Conservation (phyloP, 2,113 vertebrate species). For the Bettongia penicillata region DNA sequence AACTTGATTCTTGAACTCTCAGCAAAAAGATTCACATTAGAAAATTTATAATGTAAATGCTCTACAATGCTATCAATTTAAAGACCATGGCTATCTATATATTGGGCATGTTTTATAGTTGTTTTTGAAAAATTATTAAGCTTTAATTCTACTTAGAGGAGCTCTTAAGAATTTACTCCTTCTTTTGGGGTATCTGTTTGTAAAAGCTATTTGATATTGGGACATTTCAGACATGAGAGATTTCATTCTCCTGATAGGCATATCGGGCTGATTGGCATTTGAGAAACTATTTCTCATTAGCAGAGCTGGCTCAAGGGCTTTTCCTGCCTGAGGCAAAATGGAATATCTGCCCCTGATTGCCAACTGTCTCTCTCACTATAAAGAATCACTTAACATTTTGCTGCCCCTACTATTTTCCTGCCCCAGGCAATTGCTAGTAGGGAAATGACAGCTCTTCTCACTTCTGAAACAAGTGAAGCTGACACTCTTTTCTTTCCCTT, state of each 20-base stretch:
- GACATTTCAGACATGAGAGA: conserved; percentile 10
- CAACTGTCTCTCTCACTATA: neutral
- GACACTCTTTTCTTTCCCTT: neutral
- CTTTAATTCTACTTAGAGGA: conserved; percentile 23
- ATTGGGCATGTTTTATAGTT: neutral
- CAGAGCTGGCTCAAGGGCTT: neutral
- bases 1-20: neutral
- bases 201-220: neutral
- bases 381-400: neutral
- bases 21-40: neutral
- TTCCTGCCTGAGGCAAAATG: conserved; percentile 9
- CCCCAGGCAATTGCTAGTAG: conserved; percentile 14
- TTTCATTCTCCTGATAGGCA: neutral
- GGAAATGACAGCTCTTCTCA: neutral
- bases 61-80: neutral
- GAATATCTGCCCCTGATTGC: conserved; percentile 27
- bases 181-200: neutral
- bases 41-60: neutral
- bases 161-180: neutral
- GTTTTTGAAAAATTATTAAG: neutral
- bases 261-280: neutral
- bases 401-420: neutral
- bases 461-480: neutral
- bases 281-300: neutral
- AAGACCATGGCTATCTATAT: neutral